These are phyloP conservation scores for Hyphantria cunea DNA, from an alignment of 1,140 invertebrate genomes.

Conservation along the genomic window DNA sequence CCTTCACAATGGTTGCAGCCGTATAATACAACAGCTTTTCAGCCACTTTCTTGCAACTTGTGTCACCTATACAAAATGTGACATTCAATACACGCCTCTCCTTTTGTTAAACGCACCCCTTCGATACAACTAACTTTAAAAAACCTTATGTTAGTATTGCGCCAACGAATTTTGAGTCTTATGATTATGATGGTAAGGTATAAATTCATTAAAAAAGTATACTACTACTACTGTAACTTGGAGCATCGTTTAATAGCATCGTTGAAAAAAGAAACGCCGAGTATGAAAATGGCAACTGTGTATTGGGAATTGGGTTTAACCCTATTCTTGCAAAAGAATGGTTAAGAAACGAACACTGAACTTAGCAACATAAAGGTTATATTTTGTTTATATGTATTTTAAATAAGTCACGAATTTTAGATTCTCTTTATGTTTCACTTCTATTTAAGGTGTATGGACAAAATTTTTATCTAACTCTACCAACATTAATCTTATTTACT, in stretches of 20 bases:
- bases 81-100: constrained; percentile 45
- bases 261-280: constrained; percentile 10
- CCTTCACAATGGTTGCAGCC: constrained; percentile 23
- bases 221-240: not conserved
- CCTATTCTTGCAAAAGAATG: constrained; percentile 13
- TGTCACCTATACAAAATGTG: constrained; percentile 39
- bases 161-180: not conserved
- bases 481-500: too few species aligned
- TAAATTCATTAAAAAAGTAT: not conserved
- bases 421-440: too few species aligned
- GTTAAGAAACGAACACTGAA: not conserved
- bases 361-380: too few species aligned
- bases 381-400: too few species aligned
- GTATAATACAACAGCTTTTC: constrained; percentile 30
- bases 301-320: constrained; percentile 14
- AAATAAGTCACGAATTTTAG: too few species aligned
- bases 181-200: not conserved
- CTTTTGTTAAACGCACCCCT: constrained; percentile 40
- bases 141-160: constrained; percentile 11
- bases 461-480: too few species aligned
- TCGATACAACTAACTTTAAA: constrained; percentile 23
- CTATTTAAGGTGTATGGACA: too few species aligned
- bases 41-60: constrained; percentile 35
- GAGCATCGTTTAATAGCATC: constrained; percentile 21
- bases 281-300: constrained; percentile 26